These are phyloP conservation scores for Edolisoma coerulescens DNA, from an alignment of 2,113 vertebrate species.

Conservation along the genomic window DNA sequence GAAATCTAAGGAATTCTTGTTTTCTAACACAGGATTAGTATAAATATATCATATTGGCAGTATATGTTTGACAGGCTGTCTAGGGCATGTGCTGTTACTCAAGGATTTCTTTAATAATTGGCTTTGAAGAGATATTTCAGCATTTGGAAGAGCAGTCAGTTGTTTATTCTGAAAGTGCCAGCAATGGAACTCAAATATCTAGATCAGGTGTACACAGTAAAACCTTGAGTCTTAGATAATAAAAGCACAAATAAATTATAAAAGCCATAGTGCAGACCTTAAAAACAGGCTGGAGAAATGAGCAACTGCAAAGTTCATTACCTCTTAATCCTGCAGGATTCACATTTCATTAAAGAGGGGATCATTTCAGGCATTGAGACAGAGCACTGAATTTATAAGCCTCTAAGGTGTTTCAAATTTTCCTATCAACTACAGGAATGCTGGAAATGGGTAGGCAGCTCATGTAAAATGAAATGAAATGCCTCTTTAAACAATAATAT, in stretches of 20 bases:
- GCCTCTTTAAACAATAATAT: neutral
- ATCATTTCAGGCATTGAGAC: neutral
- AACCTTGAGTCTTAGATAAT: neutral
- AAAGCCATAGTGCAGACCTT: neutral
- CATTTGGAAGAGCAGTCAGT: neutral
- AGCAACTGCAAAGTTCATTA: neutral
- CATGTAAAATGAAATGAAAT: neutral
- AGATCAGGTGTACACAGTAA: neutral
- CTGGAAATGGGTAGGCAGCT: neutral
- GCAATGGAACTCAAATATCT: neutral
- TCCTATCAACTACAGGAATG: neutral
- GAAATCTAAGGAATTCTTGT: neutral
- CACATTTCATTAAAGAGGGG: neutral
- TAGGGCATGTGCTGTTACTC: neutral
- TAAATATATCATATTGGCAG: neutral
- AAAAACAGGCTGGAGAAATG: neutral
- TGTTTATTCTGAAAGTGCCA: neutral
- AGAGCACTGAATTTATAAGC: neutral
- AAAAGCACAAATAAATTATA: neutral
- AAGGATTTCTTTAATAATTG: conserved; percentile 7
- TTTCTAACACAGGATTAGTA: neutral
- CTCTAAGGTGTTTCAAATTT: neutral
- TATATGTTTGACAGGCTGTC: neutral
- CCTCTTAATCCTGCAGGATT: neutral
- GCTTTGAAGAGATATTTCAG: neutral